phyloP scores from a whole-genome alignment of 2,888 invertebrate genomes.

The Epirrhoe alternata region DNA sequence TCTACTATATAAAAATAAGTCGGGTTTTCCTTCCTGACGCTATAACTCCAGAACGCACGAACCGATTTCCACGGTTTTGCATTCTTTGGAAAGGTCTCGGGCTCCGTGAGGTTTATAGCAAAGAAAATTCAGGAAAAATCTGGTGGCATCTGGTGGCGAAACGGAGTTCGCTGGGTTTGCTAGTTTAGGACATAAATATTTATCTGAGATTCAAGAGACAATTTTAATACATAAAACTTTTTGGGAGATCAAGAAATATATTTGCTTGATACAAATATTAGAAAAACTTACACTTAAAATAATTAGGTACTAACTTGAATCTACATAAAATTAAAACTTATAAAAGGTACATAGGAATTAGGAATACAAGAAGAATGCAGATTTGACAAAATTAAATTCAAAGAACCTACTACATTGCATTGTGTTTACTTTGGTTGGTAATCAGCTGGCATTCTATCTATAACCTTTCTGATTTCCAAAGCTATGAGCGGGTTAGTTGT shows the following conservation, averaged over 20 bases:
- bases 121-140: too few relatives aligned
- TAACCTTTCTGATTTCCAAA: conserved; percentile 65
- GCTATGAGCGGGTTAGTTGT: conserved; percentile 70
- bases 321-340: background rate
- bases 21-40: too few relatives aligned
- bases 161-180: too few relatives aligned
- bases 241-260: conserved; percentile 1
- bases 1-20: too few relatives aligned
- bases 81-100: too few relatives aligned
- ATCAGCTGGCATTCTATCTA: conserved; percentile 68
- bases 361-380: background rate
- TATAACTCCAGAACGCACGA: too few relatives aligned
- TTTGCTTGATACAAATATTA: conserved; percentile 5
- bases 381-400: background rate
- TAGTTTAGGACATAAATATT: too few relatives aligned
- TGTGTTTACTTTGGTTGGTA: conserved; percentile 47
- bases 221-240: background rate
- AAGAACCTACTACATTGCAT: background rate
- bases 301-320: conserved; percentile 3
- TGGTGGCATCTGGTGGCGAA: too few relatives aligned
- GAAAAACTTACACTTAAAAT: conserved; percentile 14
- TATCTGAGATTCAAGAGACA: too few relatives aligned
- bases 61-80: too few relatives aligned
- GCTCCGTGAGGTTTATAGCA: too few relatives aligned
- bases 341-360: background rate